phyloP scores from a whole-genome alignment of 2,113 vertebrate species.

The Hyaena hyaena region DNA sequence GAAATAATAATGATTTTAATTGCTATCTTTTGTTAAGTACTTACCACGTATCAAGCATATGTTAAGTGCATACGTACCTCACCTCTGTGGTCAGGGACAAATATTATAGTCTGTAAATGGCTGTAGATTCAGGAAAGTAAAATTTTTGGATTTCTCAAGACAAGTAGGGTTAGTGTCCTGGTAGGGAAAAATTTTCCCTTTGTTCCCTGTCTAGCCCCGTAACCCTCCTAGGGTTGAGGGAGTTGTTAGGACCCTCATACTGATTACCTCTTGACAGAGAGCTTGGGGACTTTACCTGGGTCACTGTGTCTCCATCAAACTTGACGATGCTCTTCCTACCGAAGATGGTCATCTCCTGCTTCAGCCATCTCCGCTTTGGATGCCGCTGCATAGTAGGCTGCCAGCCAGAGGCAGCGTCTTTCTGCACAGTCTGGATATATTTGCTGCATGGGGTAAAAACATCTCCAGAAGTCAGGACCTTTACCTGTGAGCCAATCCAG shows the following conservation, averaged over 20 bases:
- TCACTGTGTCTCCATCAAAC: constrained; percentile 51
- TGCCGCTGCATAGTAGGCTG: constrained; percentile 11
- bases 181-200: not conserved
- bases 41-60: not conserved
- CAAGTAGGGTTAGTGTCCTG: not conserved
- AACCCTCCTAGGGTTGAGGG: not conserved
- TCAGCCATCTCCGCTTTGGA: not conserved
- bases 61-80: not conserved
- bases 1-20: not conserved
- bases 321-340: not conserved
- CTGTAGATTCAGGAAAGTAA: not conserved
- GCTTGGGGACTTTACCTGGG: constrained; percentile 68
- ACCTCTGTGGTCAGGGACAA: not conserved
- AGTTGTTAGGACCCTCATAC: not conserved
- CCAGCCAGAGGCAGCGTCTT: constrained; percentile 83
- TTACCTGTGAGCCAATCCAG: not conserved
- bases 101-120: not conserved
- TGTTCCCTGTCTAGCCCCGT: not conserved
- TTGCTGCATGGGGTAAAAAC: constrained; percentile 77
- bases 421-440: constrained; percentile 83
- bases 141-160: constrained; percentile 9
- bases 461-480: not conserved
- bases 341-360: constrained; percentile 40
- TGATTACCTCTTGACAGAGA: constrained; percentile 12
- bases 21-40: not conserved